Conservation (phyloP, 2,888 invertebrate species). For the Yponomeuta evonymella region DNA sequence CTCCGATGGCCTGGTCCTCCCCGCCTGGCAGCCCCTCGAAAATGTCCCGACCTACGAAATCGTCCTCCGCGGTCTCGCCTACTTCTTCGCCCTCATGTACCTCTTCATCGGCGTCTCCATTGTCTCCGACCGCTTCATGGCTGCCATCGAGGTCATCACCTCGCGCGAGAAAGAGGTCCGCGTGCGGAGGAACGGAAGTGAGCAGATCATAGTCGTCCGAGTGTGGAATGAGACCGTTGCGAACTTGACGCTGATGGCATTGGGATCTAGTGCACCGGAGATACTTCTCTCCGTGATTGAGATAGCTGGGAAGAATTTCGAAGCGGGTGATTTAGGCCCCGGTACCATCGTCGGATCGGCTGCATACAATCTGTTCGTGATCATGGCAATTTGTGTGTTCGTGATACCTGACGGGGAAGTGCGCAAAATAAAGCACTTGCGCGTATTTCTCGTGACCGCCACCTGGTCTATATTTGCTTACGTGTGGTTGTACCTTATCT, state of each 20-base stretch:
- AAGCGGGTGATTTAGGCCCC: constrained; percentile 97
- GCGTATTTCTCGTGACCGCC: constrained; percentile 98
- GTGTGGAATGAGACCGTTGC: constrained; percentile 99
- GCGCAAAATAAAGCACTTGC: constrained; percentile 95
- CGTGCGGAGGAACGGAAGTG: constrained; percentile 91
- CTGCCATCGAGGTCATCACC: constrained; percentile 99
- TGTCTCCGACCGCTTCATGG: constrained; percentile 99
- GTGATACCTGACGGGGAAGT: constrained; percentile 94
- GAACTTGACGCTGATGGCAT: constrained; percentile 98
- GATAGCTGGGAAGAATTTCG: constrained; percentile 95
- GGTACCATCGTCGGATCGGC: constrained; percentile 99
- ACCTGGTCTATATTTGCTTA: constrained; percentile 99
- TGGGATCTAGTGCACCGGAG: constrained; percentile 99
- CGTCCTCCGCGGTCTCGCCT: constrained; percentile 90
- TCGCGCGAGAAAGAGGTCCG: constrained; percentile 97
- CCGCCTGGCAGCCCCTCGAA: constrained; percentile 90
- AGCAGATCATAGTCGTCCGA: constrained; percentile 92
- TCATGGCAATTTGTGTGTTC: constrained; percentile 95
- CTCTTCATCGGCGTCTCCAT: constrained; percentile 99
- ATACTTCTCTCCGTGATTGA: constrained; percentile 98
- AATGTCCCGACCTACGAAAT: constrained; percentile 86
- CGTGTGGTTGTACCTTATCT: constrained; percentile 97
- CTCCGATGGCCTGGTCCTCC: constrained; percentile 89
- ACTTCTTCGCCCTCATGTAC: constrained; percentile 92
- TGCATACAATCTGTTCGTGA: constrained; percentile 98